Evolutionary conservation across 1,140 invertebrate genomes (phyloP).

Genomic region (Aphelenchoides fujianensis): DNA sequence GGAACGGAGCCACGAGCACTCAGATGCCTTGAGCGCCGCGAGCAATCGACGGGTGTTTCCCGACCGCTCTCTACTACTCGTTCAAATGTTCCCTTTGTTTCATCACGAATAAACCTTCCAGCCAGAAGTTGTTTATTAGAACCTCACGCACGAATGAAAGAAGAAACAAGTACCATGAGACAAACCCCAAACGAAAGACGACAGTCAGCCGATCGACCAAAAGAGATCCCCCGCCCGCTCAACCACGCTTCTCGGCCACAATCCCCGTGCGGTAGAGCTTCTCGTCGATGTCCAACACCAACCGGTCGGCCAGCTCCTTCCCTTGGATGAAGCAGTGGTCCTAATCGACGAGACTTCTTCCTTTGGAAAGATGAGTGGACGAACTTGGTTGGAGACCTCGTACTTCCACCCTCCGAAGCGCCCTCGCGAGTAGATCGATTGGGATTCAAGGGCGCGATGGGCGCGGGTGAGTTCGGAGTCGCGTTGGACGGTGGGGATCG

Average conservation of each 20-base stretch:
- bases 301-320: slow-evolving; percentile 57
- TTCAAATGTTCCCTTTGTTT: neutral
- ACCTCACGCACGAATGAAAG: neutral
- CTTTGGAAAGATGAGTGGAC: too few relatives aligned
- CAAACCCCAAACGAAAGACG: neutral
- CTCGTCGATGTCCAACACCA: slow-evolving; percentile 52
- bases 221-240: slow-evolving; percentile 7
- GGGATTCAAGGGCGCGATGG: slow-evolving; percentile 53
- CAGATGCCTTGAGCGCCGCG: neutral
- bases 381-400: slow-evolving; percentile 59
- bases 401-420: slow-evolving; percentile 63
- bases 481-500: slow-evolving; percentile 31
- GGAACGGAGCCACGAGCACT: neutral
- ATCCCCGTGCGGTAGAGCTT: slow-evolving; percentile 59
- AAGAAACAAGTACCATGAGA: neutral
- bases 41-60: neutral
- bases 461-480: slow-evolving; percentile 57
- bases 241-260: slow-evolving; percentile 46
- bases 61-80: neutral
- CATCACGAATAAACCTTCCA: neutral
- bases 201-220: too few relatives aligned
- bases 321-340: slow-evolving; percentile 63
- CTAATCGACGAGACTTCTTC: too few relatives aligned
- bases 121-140: slow-evolving; percentile 7
- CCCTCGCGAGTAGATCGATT: slow-evolving; percentile 58